Base-by-base conservation (phyloP, 2,113 vertebrate species). In the Athene cunicularia region DNA sequence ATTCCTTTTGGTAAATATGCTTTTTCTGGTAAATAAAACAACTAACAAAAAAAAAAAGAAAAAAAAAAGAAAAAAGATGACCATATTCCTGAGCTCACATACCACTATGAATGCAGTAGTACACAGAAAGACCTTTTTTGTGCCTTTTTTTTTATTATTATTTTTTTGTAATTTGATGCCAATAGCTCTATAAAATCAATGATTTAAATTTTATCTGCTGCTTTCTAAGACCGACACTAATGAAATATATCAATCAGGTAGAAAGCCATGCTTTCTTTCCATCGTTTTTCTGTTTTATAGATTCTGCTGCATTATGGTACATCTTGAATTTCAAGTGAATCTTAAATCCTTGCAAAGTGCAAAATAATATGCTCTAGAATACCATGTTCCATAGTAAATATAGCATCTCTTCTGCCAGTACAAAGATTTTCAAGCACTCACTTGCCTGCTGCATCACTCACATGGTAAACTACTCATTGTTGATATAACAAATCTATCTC, bases 61-160 rank as follows among this genome's bases (percentile, higher is more conserved):
- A 16, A 11, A 33, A 8, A 16, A 13, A 35, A 55, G 14, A 2
- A 49, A 45, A 3, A n/a, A 2, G 3, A 33, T 1, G 2, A 66
- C 12, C 14, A 1, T 72, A 6, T 49, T 87, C 5, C 39, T 67
- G 24, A n/a, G 14, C 8, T 88, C 37, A 52, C 32, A 23, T 26
- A 85, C 55, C 19, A 50, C 5, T 27, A 20, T 11, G 39, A 64
- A 73, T 49, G 5, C 12, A 86, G 33, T 9, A 62, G 14, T 64
- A 47, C 41, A 32, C 9, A 64, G 7, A 10, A 64, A 33, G 22
- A 64, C 3, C 2, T 39, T 87, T 84, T 70, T 62, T 1, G 47
- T 64, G 20, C 22, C 41, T 67, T 55, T 74, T 70, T 35, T 52
- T 39, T n/a, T 23, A n/a, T n/a, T n/a, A n/a, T n/a, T n/a, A n/a